Evolutionary conservation across 2,797 vertebrate genomes (phyloP).

Genomic region (Diglossa cyanea): DNA sequence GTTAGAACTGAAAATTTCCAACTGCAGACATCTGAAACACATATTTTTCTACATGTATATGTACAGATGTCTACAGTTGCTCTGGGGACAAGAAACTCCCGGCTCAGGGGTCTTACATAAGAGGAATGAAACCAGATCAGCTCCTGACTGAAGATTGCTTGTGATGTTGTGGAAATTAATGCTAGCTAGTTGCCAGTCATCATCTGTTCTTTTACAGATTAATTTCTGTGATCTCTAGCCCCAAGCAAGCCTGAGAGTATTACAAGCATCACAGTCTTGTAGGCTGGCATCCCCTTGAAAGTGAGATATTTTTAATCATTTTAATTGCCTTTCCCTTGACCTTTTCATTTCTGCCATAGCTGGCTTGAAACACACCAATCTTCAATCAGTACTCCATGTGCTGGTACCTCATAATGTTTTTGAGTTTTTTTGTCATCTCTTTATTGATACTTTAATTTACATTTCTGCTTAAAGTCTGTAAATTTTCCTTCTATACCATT

Average conservation of each 20-base stretch:
- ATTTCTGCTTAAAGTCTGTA: neutral
- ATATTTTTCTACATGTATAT: neutral
- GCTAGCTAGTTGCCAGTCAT: conserved; percentile 15
- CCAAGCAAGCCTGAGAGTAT: neutral
- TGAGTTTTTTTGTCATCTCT: neutral
- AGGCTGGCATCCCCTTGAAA: neutral
- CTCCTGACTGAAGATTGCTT: neutral
- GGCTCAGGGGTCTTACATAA: neutral
- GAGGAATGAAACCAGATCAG: neutral
- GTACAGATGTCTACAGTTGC: neutral
- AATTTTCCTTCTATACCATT: neutral
- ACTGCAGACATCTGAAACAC: neutral
- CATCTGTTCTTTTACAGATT: conserved; percentile 28
- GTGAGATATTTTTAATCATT: conserved; percentile 9
- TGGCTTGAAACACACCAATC: neutral
- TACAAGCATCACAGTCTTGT: neutral
- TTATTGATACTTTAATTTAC: neutral
- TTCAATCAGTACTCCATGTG: neutral
- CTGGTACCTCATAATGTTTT: neutral
- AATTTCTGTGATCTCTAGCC: conserved; percentile 42
- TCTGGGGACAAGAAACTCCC: neutral
- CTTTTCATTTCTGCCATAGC: neutral
- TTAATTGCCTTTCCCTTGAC: conserved; percentile 6
- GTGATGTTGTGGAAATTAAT: conserved; percentile 22
- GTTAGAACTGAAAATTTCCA: neutral